A percentile compares a stretch with the other conserved stretches of the same genome.
Evolutionary conservation across 2,113 vertebrate genomes (phyloP).

Genomic region (Tenebrosternarchus preto): DNA sequence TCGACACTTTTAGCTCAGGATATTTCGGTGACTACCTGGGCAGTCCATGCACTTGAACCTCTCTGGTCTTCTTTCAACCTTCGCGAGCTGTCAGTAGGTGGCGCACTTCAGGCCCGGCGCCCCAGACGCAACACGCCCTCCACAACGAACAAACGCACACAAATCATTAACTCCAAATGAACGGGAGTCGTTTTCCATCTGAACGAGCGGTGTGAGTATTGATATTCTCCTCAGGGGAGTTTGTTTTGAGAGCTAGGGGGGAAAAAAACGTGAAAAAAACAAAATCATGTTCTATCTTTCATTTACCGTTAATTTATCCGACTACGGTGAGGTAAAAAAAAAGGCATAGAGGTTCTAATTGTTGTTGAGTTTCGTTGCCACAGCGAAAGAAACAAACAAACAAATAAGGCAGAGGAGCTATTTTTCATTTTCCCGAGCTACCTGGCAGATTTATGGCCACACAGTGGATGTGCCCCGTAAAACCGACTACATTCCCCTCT

Average conservation of each 20-base stretch:
- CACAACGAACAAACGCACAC: background rate
- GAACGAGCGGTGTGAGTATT: conserved; percentile 2
- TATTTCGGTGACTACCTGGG: conserved; percentile 20
- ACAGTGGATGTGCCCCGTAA: conserved; percentile 82
- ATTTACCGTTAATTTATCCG: conserved; percentile 17
- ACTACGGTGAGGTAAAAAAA: background rate
- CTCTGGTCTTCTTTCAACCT: background rate
- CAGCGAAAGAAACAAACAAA: conserved; percentile 63
- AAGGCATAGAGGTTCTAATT: conserved; percentile 39
- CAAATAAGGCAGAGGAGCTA: conserved; percentile 53
- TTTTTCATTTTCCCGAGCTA: conserved; percentile 69
- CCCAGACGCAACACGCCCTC: background rate
- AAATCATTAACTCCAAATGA: background rate
- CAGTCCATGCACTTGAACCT: conserved; percentile 17
- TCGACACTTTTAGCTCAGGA: conserved; percentile 21
- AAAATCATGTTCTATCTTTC: conserved; percentile 7
- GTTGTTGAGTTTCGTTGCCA: conserved; percentile 39
- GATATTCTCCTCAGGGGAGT: conserved; percentile 25
- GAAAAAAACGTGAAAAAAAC: background rate
- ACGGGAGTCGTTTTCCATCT: conserved; percentile 5
- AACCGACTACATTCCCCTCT: conserved; percentile 73
- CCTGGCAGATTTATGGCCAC: background rate
- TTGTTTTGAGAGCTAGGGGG: background rate
- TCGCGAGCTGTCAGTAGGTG: background rate
- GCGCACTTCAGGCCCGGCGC: background rate